A percentile compares a stretch with the other conserved stretches of the same genome.
Evolutionary conservation across 2,888 invertebrate species (phyloP).

Genomic region (Drosophila infuscata): DNA sequence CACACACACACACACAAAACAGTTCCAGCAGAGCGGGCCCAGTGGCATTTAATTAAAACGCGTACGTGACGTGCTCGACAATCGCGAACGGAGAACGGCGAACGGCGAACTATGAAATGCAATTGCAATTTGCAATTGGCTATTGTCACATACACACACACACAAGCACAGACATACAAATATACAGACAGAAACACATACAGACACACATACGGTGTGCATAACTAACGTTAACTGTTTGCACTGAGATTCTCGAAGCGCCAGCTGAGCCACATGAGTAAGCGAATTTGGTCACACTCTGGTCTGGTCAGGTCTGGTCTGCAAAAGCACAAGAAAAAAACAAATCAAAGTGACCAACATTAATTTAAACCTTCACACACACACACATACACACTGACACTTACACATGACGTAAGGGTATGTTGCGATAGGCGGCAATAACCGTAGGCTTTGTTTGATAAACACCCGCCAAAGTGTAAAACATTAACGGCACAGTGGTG

Average conservation of each 20-base stretch:
- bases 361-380: constrained; percentile 32
- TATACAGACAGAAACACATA: constrained; percentile 10
- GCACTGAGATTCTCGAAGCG: constrained; percentile 17
- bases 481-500: constrained; percentile 66
- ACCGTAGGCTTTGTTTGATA: constrained; percentile 75
- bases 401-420: constrained; percentile 53
- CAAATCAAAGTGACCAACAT: constrained; percentile 53
- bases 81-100: constrained; percentile 38
- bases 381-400: constrained; percentile 10
- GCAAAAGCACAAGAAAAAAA: constrained; percentile 22
- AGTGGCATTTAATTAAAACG: constrained; percentile 68
- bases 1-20: constrained; percentile 10
- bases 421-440: constrained; percentile 56
- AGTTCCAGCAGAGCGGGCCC: constrained; percentile 38
- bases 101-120: constrained; percentile 27
- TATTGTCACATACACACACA: constrained; percentile 36
- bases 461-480: constrained; percentile 76
- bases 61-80: constrained; percentile 56
- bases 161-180: neutral
- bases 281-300: constrained; percentile 15
- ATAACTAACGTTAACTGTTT: neutral
- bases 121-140: constrained; percentile 38
- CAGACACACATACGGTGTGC: neutral
- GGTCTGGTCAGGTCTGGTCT: neutral
- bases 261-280: constrained; percentile 19